Conservation (phyloP, 2,888 invertebrate genomes). For the Andrena praecox region DNA sequence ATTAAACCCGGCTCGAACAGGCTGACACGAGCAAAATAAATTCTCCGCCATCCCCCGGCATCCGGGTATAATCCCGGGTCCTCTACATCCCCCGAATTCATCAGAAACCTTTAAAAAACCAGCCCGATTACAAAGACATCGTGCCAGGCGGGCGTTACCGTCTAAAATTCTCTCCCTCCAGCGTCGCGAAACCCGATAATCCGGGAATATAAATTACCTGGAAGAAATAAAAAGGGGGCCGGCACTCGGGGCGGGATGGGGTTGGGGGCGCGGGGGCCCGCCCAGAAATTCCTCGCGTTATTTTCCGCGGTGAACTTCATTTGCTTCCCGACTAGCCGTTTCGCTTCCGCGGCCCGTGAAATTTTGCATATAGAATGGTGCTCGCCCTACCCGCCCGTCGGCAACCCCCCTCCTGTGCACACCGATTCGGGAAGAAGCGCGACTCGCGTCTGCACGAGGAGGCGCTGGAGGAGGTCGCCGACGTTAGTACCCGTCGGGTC, state of each 20-base stretch:
- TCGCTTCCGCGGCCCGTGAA: conserved; percentile 79
- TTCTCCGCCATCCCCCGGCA: not conserved
- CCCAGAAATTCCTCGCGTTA: conserved; percentile 66
- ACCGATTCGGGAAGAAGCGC: conserved; percentile 30
- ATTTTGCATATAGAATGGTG: conserved; percentile 81
- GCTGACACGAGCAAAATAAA: conserved; percentile 10
- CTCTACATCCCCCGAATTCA: conserved; percentile 38
- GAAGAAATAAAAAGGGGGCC: conserved; percentile 56
- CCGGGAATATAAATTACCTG: conserved; percentile 61
- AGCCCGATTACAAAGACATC: conserved; percentile 44
- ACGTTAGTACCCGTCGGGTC: conserved; percentile 68
- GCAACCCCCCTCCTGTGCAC: conserved; percentile 14
- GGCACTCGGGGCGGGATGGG: not conserved
- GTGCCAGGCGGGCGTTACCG: not conserved
- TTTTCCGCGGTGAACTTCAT: conserved; percentile 70
- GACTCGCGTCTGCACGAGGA: conserved; percentile 8
- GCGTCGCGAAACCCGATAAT: conserved; percentile 55
- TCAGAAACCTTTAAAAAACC: conserved; percentile 31
- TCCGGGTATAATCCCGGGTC: conserved; percentile 23
- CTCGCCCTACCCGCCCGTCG: conserved; percentile 35
- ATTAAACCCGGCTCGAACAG: not conserved
- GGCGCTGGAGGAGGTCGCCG: conserved; percentile 17
- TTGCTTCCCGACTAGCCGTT: conserved; percentile 71
- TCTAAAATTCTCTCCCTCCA: conserved; percentile 38
- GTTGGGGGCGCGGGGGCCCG: not conserved